phyloP scores from a whole-genome alignment of 2,888 invertebrate genomes.

The Ptilodon capucinus region DNA sequence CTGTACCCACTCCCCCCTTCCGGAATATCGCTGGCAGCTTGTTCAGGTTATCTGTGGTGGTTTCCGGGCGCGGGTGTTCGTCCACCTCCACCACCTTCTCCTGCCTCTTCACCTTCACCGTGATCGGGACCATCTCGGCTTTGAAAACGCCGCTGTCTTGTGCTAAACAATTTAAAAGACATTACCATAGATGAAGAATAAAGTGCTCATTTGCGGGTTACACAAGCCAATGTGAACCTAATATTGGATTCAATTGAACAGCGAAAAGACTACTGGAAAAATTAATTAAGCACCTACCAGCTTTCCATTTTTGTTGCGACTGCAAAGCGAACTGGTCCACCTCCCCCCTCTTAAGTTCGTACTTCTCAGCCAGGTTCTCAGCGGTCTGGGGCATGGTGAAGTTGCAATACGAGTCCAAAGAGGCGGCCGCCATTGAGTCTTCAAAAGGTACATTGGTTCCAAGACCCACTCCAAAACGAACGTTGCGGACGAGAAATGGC shows the following conservation, averaged over 20 bases:
- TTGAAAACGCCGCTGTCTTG: conserved; percentile 93
- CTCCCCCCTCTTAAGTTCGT: conserved; percentile 88
- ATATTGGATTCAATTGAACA: no score
- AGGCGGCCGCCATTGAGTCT: conserved; percentile 87
- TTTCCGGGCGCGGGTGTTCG: conserved; percentile 95
- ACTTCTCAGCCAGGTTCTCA: conserved; percentile 94
- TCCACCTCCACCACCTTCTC: conserved; percentile 90
- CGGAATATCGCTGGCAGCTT: conserved; percentile 95
- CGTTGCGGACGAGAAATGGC: conserved; percentile 91
- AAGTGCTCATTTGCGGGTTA: no score
- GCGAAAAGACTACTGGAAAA: no score
- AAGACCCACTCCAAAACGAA: conserved; percentile 92
- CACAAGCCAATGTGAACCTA: no score
- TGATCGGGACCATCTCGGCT: conserved; percentile 92
- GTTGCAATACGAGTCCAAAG: conserved; percentile 93
- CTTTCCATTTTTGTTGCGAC: conserved; percentile 94
- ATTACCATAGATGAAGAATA: no score
- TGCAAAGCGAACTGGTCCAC: conserved; percentile 92
- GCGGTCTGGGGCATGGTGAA: conserved; percentile 98
- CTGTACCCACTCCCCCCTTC: conserved; percentile 96
- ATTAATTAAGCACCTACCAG: conserved; percentile 84
- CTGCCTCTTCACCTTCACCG: conserved; percentile 91
- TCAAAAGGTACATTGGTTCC: conserved; percentile 90
- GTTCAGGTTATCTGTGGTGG: conserved; percentile 89
- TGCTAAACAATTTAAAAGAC: conserved; percentile 77